Evolutionary conservation across 2,797 vertebrate genomes (phyloP), one percentile per base, ranked within the genome.

Genomic region (Coracias cyanogaster): DNA sequence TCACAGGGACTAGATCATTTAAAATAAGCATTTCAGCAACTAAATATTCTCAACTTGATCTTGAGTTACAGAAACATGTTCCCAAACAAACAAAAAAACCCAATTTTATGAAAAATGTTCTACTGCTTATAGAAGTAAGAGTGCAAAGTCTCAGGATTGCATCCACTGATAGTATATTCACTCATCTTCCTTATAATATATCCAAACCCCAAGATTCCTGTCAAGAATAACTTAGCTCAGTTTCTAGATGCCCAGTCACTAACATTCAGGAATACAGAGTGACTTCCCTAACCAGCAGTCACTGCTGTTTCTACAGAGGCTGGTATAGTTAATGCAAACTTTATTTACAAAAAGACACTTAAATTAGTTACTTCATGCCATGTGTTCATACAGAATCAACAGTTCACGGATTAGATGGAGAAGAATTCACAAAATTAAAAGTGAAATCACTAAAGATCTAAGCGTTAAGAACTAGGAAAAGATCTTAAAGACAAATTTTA

Each of bases 311-410:
- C 95, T 94, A 74, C 49, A 91, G 84, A 98, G 96, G 95, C 93
- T 84, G 89, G 89, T 95, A 96, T 89, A 97, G 97, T 98, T 99
- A 99, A 99, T 98, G 98, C 98, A 99, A 99, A 99, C 98, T 99
- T 99, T 99, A 99, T 99, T 99, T 99, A 99, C 98, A 99, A 98
- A 98, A 99, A 98, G 98, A 98, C 97, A 98, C 97, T 98, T 98
- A 98, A 98, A 98, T 98, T 98, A 98, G 98, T 98, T 98, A 98
- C 98, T 97, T 99, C 99, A 99, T 99, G 99, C 98, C 98, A 99
- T 99, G 99, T 99, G 98, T 97, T 98, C 98, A 98, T 98, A 99
- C 98, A 98, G 98, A 98, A 98, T 98, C 97, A 97, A 98, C 98
- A 97, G 98, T 98, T 98, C 97, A 97, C 97, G 96, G 97, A 96